Conservation (phyloP, 1,140 invertebrate genomes). For the Triops cancriformis region DNA sequence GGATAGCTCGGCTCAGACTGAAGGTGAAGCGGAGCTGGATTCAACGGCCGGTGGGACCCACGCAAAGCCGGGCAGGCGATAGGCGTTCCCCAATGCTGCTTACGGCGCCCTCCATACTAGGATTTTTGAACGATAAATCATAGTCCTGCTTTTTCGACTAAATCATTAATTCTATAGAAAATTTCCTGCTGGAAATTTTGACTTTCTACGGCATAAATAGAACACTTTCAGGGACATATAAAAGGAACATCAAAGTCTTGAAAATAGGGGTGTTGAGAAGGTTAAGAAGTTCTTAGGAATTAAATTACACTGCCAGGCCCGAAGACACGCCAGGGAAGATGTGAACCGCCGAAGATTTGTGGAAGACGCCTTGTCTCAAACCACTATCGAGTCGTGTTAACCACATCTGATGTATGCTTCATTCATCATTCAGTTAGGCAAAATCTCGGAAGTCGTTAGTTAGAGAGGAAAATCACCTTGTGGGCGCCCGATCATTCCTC, state of each 20-base stretch:
- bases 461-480: background rate
- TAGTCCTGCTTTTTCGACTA: background rate
- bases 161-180: background rate
- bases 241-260: no score
- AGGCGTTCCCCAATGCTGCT: background rate
- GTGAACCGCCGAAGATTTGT: no score
- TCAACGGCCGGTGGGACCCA: background rate
- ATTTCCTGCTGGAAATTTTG: background rate
- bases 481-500: background rate
- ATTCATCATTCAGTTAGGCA: background rate
- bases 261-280: no score
- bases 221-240: background rate
- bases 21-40: background rate
- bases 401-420: background rate
- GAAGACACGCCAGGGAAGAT: no score
- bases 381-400: background rate
- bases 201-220: background rate
- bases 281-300: no score
- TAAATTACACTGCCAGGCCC: no score
- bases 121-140: background rate
- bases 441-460: conserved; percentile 6
- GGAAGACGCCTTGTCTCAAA: background rate
- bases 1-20: background rate
- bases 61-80: background rate
- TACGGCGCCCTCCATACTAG: background rate